phyloP scores from a whole-genome alignment of 2,797 vertebrate genomes.

The Babyrousa celebensis region DNA sequence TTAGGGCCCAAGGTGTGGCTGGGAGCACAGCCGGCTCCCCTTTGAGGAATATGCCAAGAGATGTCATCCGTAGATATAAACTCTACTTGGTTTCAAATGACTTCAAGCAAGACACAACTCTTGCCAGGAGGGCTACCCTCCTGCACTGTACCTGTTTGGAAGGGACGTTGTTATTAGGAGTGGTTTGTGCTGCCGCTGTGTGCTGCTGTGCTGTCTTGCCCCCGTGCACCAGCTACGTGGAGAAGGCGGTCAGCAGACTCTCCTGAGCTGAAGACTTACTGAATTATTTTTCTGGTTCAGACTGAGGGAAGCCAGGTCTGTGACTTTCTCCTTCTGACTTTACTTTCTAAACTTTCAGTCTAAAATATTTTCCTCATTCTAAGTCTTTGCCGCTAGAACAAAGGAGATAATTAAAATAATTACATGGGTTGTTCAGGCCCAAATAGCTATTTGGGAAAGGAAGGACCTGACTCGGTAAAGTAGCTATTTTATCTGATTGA shows the following conservation, averaged over 20 bases:
- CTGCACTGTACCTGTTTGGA: not conserved
- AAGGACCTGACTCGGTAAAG: not conserved
- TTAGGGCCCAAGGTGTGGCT: no score
- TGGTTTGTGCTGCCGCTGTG: accelerated
- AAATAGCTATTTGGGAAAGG: not conserved
- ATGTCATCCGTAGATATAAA: not conserved
- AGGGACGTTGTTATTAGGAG: not conserved
- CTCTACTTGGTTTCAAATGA: not conserved
- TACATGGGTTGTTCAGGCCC: not conserved
- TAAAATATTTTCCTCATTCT: not conserved
- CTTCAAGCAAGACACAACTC: not conserved
- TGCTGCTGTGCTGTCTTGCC: accelerated
- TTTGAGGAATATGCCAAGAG: constrained; percentile 1
- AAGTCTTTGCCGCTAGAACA: not conserved
- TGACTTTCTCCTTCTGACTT: not conserved
- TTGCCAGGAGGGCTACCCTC: not conserved
- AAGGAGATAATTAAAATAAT: not conserved
- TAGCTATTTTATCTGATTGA: not conserved
- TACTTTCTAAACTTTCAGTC: not conserved
- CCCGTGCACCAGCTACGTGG: not conserved
- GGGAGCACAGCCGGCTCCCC: not conserved
- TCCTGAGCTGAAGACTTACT: not conserved
- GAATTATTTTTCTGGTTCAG: not conserved
- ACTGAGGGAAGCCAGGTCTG: not conserved
- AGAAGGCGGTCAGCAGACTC: not conserved